Percentiles rank a stretch among this genome's conserved stretches.
Conservation (phyloP, 1,140 invertebrate species). For the Macrobrachium nipponense region DNA sequence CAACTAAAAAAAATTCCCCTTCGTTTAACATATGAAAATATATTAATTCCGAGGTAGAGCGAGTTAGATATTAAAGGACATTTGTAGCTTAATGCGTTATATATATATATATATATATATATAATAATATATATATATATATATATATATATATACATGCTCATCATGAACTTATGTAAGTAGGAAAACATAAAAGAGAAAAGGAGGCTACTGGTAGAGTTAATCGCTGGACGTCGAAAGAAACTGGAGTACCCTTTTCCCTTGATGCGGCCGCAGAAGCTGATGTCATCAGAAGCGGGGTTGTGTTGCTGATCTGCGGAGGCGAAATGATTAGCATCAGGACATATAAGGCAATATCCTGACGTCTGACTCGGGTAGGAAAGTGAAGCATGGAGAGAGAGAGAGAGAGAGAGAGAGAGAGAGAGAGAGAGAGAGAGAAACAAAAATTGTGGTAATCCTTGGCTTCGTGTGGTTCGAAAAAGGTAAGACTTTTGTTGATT, state of each 20-base stretch:
- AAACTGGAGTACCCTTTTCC: no score
- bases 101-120: conserved; percentile 24
- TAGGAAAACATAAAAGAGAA: background rate
- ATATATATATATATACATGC: conserved; percentile 18
- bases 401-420: conserved; percentile 24
- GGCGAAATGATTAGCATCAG: no score
- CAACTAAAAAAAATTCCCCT: no score
- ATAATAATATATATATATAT: conserved; percentile 18
- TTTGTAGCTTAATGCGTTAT: no score
- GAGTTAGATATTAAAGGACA: no score
- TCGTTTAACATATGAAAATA: no score
- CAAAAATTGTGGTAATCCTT: background rate
- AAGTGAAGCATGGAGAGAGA: background rate
- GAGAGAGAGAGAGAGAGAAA: background rate
- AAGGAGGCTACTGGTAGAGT: background rate
- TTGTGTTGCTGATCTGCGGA: no score
- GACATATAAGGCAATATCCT: background rate
- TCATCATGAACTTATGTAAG: background rate
- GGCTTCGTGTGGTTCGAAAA: background rate
- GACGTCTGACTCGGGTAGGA: background rate
- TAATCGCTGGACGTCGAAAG: no score
- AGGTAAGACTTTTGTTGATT: background rate
- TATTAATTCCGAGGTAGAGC: no score
- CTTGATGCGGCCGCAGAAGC: no score
- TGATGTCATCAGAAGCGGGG: no score